These are phyloP conservation scores for Eristalis intricaria DNA, from an alignment of 2,888 invertebrate genomes.

Conservation along the genomic window DNA sequence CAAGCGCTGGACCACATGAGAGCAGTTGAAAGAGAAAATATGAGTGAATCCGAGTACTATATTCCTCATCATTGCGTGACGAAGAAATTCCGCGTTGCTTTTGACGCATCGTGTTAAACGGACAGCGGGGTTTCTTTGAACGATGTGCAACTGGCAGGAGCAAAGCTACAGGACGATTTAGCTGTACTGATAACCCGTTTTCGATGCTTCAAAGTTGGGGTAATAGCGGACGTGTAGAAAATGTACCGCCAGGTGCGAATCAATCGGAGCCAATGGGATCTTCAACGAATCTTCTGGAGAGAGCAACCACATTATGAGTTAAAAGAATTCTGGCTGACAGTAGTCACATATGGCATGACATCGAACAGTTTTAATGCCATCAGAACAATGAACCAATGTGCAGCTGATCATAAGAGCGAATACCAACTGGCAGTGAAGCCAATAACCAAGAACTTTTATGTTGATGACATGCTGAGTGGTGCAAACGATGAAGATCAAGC, in stretches of 20 bases:
- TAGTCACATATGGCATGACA: too few species aligned
- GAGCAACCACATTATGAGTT: too few species aligned
- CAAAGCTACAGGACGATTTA: constrained; percentile 20
- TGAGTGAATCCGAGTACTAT: neutral
- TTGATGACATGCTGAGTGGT: too few species aligned
- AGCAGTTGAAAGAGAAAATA: neutral
- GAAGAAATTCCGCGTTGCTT: constrained; percentile 29
- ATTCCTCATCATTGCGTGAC: constrained; percentile 21
- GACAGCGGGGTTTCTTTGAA: constrained; percentile 14
- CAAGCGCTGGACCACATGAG: constrained; percentile 20
- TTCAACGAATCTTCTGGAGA: constrained; percentile 22
- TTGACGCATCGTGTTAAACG: constrained; percentile 18
- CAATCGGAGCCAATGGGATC: constrained; percentile 9
- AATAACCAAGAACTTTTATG: constrained; percentile 4
- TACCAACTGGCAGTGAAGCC: neutral
- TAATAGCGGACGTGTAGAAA: constrained; percentile 20
- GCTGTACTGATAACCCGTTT: constrained; percentile 18
- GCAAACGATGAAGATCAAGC: neutral
- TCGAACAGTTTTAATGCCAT: too few species aligned
- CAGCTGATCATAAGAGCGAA: neutral
- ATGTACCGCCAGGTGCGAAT: constrained; percentile 11
- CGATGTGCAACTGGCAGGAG: constrained; percentile 12
- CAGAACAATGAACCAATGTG: constrained; percentile 18
- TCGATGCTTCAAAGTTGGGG: constrained; percentile 5
- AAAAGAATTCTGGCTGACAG: too few species aligned